These are phyloP conservation scores for Augochlora pura DNA, from an alignment of 1,140 invertebrate species.

Conservation along the genomic window DNA sequence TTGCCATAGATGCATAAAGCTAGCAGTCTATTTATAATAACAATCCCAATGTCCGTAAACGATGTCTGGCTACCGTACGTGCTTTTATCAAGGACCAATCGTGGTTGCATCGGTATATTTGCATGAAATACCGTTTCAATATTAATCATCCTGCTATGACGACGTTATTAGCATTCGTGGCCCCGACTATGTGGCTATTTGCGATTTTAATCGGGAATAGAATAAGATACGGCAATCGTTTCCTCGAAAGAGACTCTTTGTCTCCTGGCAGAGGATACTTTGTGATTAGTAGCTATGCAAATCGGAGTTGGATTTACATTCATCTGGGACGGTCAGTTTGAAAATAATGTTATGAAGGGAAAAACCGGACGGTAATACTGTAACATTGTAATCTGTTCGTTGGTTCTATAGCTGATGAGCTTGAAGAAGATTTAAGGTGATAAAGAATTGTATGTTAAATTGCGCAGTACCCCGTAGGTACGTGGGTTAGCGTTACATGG, in stretches of 20 bases:
- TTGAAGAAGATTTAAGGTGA: constrained; percentile 20
- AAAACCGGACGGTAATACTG: not conserved
- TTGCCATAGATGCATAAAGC: too few relatives aligned
- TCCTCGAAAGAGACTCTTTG: not conserved
- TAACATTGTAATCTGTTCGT: not conserved
- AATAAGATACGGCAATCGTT: constrained; percentile 10
- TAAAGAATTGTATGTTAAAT: constrained; percentile 25
- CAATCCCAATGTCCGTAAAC: too few relatives aligned
- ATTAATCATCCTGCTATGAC: not conserved
- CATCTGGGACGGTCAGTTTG: not conserved
- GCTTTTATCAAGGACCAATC: not conserved
- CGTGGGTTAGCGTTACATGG: constrained; percentile 38
- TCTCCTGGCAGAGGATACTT: not conserved
- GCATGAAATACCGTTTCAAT: not conserved
- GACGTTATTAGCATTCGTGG: constrained; percentile 1
- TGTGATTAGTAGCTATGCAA: not conserved
- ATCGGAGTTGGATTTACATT: not conserved
- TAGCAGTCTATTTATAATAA: too few relatives aligned
- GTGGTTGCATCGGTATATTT: not conserved
- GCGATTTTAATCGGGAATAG: constrained; percentile 8
- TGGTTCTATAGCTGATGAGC: not conserved
- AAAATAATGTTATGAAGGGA: constrained; percentile 7
- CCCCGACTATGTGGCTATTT: not conserved
- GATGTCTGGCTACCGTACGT: too few relatives aligned
- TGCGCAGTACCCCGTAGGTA: not conserved